These are phyloP conservation scores for Morpho deidamia DNA, from an alignment of 2,888 invertebrate species.

Conservation along the genomic window DNA sequence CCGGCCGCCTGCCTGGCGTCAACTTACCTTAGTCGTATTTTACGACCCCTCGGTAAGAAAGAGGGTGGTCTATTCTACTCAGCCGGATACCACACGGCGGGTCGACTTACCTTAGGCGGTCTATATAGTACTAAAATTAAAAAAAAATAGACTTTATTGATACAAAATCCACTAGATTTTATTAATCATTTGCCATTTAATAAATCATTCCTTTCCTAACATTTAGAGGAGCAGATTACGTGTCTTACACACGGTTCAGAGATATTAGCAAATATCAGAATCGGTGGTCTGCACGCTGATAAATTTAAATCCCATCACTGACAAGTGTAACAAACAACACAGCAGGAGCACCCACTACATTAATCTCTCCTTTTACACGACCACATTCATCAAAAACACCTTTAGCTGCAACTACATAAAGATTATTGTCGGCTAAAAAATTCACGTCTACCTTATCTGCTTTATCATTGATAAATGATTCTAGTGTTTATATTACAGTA, in stretches of 20 bases:
- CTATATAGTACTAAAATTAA: no score
- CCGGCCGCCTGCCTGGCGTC: no score
- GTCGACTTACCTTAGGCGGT: no score
- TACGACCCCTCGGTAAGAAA: no score
- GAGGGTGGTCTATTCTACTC: no score
- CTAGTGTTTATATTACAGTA: conserved; percentile 5
- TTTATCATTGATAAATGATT: conserved; percentile 2
- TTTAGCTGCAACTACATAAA: conserved; percentile 29
- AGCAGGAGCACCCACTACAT: conserved; percentile 42
- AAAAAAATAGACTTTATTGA: no score
- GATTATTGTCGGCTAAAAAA: conserved; percentile 25
- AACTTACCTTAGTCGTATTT: no score
- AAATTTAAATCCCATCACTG: conserved; percentile 49
- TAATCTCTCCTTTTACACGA: conserved; percentile 20
- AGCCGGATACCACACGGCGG: no score
- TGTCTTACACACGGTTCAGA: not conserved
- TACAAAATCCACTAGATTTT: no score
- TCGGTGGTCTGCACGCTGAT: conserved; percentile 34
- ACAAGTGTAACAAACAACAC: conserved; percentile 57
- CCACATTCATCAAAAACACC: conserved; percentile 27
- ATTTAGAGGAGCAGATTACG: not conserved
- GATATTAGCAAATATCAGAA: conserved; percentile 1
- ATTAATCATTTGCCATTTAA: no score
- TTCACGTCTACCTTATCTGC: conserved; percentile 18
- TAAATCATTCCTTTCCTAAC: no score